A percentile compares a stretch with the other conserved stretches of the same genome.
These are phyloP conservation scores for Eupithecia inturbata DNA, from an alignment of 2,888 invertebrate species.

Conservation along the genomic window DNA sequence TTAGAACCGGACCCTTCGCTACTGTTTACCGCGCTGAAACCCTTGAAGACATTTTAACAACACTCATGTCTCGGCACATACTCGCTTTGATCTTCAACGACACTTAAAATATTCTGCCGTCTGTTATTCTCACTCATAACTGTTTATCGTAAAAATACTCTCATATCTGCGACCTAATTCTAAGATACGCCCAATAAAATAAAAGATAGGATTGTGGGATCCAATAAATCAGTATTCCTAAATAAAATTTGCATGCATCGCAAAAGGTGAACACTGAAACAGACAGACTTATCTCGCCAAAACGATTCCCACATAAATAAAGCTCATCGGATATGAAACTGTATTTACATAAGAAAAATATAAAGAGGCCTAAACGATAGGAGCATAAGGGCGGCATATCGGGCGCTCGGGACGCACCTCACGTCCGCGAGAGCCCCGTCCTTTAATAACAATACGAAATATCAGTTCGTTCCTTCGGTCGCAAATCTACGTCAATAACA, in stretches of 20 bases:
- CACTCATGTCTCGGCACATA: slow-evolving; percentile 66
- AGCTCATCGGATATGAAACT: slow-evolving; percentile 84
- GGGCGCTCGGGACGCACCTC: slow-evolving; percentile 69
- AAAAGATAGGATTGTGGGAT: slow-evolving; percentile 45
- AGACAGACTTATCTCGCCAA: slow-evolving; percentile 81
- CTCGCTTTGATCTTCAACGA: slow-evolving; percentile 76
- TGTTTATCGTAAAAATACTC: slow-evolving; percentile 48
- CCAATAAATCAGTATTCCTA: slow-evolving; percentile 72
- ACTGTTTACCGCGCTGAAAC: slow-evolving; percentile 78
- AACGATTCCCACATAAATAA: slow-evolving; percentile 85
- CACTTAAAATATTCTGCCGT: slow-evolving; percentile 63
- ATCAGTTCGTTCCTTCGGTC: slow-evolving; percentile 84
- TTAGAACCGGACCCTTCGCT: slow-evolving; percentile 56
- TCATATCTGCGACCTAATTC: slow-evolving; percentile 40
- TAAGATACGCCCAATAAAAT: slow-evolving; percentile 40
- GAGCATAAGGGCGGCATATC: slow-evolving; percentile 78
- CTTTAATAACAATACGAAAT: slow-evolving; percentile 84
- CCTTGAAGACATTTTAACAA: slow-evolving; percentile 79
- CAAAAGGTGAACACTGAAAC: slow-evolving; percentile 75
- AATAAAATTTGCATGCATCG: slow-evolving; percentile 75
- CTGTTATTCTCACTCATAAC: slow-evolving; percentile 41
- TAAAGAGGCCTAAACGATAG: slow-evolving; percentile 83
- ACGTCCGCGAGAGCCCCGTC: slow-evolving; percentile 73
- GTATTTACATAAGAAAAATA: slow-evolving; percentile 84
- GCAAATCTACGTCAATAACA: slow-evolving; percentile 85